phyloP scores from a whole-genome alignment of 2,888 invertebrate species.

The Megalurothrips usitatus region DNA sequence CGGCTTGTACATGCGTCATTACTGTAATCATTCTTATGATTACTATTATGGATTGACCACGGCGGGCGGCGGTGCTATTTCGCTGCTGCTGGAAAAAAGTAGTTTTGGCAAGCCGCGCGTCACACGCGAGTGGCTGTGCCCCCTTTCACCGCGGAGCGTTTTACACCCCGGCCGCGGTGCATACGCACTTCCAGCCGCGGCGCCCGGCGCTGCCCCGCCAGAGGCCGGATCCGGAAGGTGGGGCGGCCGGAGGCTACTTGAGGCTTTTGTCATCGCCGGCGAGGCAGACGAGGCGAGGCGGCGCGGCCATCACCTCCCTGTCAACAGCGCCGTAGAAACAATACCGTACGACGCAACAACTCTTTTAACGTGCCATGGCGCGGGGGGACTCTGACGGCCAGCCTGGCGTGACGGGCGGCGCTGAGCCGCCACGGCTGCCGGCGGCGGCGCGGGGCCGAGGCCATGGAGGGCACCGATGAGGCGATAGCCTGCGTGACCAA shows the following conservation, averaged over 20 bases:
- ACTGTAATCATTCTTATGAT: neutral
- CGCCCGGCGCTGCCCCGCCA: too few relatives aligned
- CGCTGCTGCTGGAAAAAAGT: neutral
- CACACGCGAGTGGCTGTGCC: too few relatives aligned
- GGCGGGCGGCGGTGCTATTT: neutral
- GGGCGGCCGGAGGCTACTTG: neutral
- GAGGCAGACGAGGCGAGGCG: neutral
- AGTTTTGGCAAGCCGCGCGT: neutral
- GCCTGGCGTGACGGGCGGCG: neutral
- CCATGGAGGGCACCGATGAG: neutral
- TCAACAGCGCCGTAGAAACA: conserved; percentile 12
- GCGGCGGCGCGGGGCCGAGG: neutral
- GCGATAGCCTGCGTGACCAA: neutral
- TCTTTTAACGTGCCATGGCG: neutral
- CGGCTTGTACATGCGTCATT: too few relatives aligned
- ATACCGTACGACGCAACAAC: neutral
- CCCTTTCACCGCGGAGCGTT: too few relatives aligned
- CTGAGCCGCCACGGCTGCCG: neutral
- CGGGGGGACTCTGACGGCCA: neutral
- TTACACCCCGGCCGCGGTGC: too few relatives aligned
- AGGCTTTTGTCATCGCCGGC: neutral
- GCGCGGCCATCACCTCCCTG: neutral
- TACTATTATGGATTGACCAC: conserved; percentile 1
- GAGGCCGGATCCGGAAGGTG: neutral
- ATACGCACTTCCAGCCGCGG: too few relatives aligned